phyloP scores from a whole-genome alignment of 2,113 vertebrate genomes.

The Coregonus clupeaformis region DNA sequence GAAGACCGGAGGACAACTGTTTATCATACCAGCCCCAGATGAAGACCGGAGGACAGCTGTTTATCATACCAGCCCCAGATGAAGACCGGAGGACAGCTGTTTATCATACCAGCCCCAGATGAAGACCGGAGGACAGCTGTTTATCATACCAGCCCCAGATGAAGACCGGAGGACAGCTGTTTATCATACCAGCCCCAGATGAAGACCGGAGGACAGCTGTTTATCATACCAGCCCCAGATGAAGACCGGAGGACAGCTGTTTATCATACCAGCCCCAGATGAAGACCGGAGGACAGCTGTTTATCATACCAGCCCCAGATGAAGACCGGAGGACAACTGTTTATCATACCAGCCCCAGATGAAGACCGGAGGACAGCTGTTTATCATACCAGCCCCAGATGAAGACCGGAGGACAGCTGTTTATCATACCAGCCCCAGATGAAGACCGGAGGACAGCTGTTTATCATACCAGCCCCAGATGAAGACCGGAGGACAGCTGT shows the following conservation, averaged over 20 bases:
- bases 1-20: slow-evolving; percentile 56
- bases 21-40: slow-evolving; percentile 36
- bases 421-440: slow-evolving; percentile 34
- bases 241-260: slow-evolving; percentile 54
- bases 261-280: neutral
- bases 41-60: slow-evolving; percentile 56
- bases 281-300: slow-evolving; percentile 11
- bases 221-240: slow-evolving; percentile 34
- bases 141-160: slow-evolving; percentile 34
- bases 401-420: slow-evolving; percentile 11
- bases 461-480: slow-evolving; percentile 34
- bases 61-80: slow-evolving; percentile 34
- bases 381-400: neutral
- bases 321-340: slow-evolving; percentile 15
- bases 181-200: slow-evolving; percentile 36
- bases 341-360: slow-evolving; percentile 34
- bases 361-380: slow-evolving; percentile 54
- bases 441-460: slow-evolving; percentile 16
- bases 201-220: slow-evolving; percentile 17
- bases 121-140: slow-evolving; percentile 56
- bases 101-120: slow-evolving; percentile 36
- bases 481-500: slow-evolving; percentile 54
- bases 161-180: slow-evolving; percentile 56
- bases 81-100: slow-evolving; percentile 56
- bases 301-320: slow-evolving; percentile 34